Evolutionary conservation across 1,140 invertebrate species (phyloP), one percentile per base, ranked within the genome.

Genomic region (Ooceraea biroi): DNA sequence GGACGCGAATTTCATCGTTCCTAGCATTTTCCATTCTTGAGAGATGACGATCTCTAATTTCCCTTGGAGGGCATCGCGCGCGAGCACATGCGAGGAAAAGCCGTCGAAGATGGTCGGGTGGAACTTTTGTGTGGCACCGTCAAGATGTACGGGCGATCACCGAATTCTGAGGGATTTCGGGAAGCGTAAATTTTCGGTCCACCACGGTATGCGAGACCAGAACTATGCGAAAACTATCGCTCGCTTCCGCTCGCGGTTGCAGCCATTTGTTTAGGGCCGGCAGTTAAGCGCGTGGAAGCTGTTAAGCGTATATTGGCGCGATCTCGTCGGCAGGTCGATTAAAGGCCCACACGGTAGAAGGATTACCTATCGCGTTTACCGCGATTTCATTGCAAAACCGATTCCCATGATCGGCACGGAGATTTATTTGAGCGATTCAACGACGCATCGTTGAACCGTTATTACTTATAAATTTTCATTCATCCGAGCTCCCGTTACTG

Each of bases 181-280:
- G 36, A 44, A 80, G 76, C 76, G 65, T 80, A 80, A 80, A 80
- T 71, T 80, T 80, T 71, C 76, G 76, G 76, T 80, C 36, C 65
- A 36, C 76, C 76, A 46, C 50, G 76, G 76, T 58, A 80, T 80
- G 76, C 76, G 65, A 69, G 65, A 12, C 8, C 36, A 36, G 22
- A 80, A 80, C 76, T 80, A 80, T 80, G 76, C 65, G 74, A 80
- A 80, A 80, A 80, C 76, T 80, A 80, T 80, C 76, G 50, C 76
- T 57, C 52, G 63, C 36, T 36, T 7, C 36, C n/a, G n/a, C 65
- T 44, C 50, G 76, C 22, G 50, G 63, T 69, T 57, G 36, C 65
- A 71, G 76, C 55, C 76, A 80, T 80, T 80, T 80, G 65, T 80
- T 80, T 80, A 80, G 65, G n/a, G n/a, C 36, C 65, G 65, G 27